Evolutionary conservation across 2,888 invertebrate species (phyloP).

Genomic region (Neocrepidodera transversa): DNA sequence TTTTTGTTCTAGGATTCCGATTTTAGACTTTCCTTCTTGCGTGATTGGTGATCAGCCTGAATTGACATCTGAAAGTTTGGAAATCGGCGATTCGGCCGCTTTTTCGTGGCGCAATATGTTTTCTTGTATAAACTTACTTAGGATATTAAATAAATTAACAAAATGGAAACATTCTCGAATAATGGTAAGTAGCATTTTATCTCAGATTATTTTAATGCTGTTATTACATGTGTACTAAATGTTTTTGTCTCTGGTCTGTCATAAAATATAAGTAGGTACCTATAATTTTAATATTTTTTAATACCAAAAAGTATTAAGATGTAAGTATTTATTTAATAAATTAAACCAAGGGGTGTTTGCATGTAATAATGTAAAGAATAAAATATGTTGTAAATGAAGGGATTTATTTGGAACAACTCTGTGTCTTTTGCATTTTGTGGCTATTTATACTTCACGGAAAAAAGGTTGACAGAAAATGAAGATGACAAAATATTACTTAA

Average conservation of each 20-base stretch:
- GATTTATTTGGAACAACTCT: neutral
- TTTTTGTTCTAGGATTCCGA: conserved; percentile 73
- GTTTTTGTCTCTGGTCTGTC: conserved; percentile 4
- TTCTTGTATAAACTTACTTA: conserved; percentile 94
- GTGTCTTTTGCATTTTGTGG: neutral
- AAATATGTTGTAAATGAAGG: neutral
- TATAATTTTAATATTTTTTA: neutral
- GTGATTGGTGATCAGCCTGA: conserved; percentile 96
- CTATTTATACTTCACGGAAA: neutral
- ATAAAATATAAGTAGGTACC: neutral
- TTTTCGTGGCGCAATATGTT: conserved; percentile 99
- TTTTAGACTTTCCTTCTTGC: conserved; percentile 94
- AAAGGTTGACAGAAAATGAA: neutral
- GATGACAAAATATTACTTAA: too few species aligned
- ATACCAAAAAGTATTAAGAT: conserved; percentile 1
- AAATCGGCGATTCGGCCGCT: conserved; percentile 82
- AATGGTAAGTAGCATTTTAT: conserved; percentile 65
- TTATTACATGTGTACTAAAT: neutral
- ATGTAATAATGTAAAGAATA: neutral
- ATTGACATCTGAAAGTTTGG: conserved; percentile 88
- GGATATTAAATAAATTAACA: conserved; percentile 96
- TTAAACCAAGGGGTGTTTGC: conserved; percentile 8
- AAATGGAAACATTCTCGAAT: conserved; percentile 99
- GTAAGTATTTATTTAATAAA: neutral
- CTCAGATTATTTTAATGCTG: neutral